Evolutionary conservation across 2,113 vertebrate genomes (phyloP).

Genomic region (Platysteira castanea): DNA sequence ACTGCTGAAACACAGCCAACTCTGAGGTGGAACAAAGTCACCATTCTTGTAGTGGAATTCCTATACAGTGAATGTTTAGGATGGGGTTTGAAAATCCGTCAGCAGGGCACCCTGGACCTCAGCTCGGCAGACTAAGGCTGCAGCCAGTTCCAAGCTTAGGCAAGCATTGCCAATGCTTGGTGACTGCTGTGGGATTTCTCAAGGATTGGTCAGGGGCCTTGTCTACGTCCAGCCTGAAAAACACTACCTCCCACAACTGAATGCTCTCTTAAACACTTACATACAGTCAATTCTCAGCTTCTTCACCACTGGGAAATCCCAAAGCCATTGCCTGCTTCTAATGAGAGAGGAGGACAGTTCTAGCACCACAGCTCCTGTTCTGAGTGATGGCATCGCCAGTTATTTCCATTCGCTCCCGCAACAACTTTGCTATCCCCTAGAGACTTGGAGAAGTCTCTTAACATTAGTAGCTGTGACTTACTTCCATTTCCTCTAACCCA

Average conservation of each 20-base stretch:
- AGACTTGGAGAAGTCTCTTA: background rate
- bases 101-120: background rate
- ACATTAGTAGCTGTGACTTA: background rate
- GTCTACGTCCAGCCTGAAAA: background rate
- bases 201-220: background rate
- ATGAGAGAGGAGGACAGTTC: background rate
- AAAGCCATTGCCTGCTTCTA: background rate
- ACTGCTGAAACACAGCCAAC: background rate
- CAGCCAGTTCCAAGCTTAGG: background rate
- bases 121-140: background rate
- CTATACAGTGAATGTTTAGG: background rate
- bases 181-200: background rate
- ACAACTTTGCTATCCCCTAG: background rate
- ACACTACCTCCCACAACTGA: background rate
- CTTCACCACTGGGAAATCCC: background rate
- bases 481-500: background rate
- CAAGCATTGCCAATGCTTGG: fast-evolving
- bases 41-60: background rate
- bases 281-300: background rate
- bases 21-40: background rate
- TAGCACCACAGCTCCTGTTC: background rate
- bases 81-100: background rate
- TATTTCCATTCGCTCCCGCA: background rate
- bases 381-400: fast-evolving
- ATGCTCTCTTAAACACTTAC: background rate